phyloP scores from a whole-genome alignment of 2,113 vertebrate genomes.

The Mobula hypostoma region DNA sequence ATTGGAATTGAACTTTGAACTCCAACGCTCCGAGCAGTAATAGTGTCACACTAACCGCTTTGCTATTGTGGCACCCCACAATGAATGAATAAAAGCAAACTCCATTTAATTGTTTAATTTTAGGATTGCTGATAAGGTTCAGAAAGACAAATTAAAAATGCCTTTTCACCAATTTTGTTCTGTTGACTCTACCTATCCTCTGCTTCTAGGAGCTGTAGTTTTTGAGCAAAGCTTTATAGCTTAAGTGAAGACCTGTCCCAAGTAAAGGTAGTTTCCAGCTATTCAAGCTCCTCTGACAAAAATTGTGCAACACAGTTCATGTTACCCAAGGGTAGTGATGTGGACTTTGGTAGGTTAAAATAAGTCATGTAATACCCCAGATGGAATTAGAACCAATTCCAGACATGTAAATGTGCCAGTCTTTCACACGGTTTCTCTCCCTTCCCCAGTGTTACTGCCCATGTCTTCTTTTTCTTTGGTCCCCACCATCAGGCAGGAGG shows the following conservation, averaged over 20 bases:
- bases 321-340: not conserved
- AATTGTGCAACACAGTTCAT: not conserved
- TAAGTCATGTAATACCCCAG: not conserved
- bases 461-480: not conserved
- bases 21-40: no score
- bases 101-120: not conserved
- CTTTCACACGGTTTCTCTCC: no score
- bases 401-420: not conserved
- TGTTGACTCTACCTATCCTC: not conserved
- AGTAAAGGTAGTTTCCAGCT: not conserved
- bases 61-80: no score
- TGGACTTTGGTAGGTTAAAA: not conserved
- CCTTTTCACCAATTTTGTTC: not conserved
- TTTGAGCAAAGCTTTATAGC: not conserved
- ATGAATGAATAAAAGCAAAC: not conserved
- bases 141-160: not conserved
- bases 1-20: no score
- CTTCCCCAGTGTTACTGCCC: not conserved
- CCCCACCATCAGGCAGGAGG: no score
- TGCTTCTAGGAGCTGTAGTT: not conserved
- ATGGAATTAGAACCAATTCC: not conserved
- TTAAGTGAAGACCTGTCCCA: not conserved
- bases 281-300: not conserved
- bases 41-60: no score
- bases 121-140: not conserved